A percentile compares a stretch with the other conserved stretches of the same genome.
Evolutionary conservation across 1,140 invertebrate genomes (phyloP).

Genomic region (Ridgeia piscesae): DNA sequence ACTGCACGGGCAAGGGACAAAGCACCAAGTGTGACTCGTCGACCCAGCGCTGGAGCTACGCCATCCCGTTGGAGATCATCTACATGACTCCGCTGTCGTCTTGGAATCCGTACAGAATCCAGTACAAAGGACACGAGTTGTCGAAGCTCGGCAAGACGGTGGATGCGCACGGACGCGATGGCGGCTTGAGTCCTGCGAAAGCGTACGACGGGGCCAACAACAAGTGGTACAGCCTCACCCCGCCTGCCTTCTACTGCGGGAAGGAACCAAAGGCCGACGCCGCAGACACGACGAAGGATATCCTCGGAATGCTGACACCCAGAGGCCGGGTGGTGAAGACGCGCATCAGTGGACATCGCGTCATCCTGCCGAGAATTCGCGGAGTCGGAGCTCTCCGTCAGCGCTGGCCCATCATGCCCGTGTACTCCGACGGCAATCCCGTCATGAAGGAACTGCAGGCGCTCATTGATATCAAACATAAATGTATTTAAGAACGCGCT

Average conservation of each 20-base stretch:
- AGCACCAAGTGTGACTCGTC: background rate
- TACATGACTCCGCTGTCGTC: constrained; percentile 41
- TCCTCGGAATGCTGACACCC: background rate
- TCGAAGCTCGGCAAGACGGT: background rate
- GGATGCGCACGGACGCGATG: background rate
- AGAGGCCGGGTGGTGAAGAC: background rate
- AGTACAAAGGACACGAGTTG: constrained; percentile 7
- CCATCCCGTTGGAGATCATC: constrained; percentile 47
- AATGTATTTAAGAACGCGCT: background rate
- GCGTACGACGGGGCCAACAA: constrained; percentile 40
- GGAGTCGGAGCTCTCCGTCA: background rate
- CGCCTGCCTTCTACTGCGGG: constrained; percentile 35
- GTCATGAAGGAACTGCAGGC: constrained; percentile 10
- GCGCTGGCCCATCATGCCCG: constrained; percentile 13
- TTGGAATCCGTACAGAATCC: constrained; percentile 47
- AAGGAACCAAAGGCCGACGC: constrained; percentile 64
- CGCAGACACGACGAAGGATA: background rate
- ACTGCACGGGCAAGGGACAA: background rate
- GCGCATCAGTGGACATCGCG: background rate
- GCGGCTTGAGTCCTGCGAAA: constrained; percentile 21
- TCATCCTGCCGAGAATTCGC: constrained; percentile 31
- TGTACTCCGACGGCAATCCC: constrained; percentile 10
- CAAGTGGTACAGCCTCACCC: constrained; percentile 35
- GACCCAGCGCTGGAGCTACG: constrained; percentile 35
- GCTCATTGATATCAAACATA: background rate